phyloP scores from a whole-genome alignment of 2,113 vertebrate species.

The Strix uralensis region DNA sequence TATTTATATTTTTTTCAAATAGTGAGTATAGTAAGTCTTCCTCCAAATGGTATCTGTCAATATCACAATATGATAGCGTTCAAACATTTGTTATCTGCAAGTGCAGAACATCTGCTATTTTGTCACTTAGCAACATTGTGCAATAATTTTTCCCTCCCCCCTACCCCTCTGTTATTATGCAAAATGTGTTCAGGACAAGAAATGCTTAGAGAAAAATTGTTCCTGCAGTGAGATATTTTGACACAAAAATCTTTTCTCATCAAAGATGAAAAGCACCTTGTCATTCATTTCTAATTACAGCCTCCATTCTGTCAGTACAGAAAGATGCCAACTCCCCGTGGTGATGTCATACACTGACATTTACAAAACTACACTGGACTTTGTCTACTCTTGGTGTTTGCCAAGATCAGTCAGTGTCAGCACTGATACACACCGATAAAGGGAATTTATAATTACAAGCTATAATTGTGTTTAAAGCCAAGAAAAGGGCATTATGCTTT shows the following conservation, averaged over 20 bases:
- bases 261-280: constrained; percentile 69
- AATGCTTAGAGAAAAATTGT: constrained; percentile 61
- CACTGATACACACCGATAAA: background rate
- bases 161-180: constrained; percentile 46
- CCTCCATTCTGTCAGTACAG: constrained; percentile 22
- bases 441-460: background rate
- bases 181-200: constrained; percentile 61
- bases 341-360: constrained; percentile 48
- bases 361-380: constrained; percentile 16
- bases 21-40: background rate
- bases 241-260: constrained; percentile 64
- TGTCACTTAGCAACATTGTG: constrained; percentile 64
- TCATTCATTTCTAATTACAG: constrained; percentile 71
- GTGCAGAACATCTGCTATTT: constrained; percentile 42
- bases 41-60: background rate
- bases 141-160: constrained; percentile 2
- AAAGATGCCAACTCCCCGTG: constrained; percentile 12
- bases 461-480: constrained; percentile 10
- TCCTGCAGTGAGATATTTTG: constrained; percentile 70
- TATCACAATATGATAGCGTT: constrained; percentile 52
- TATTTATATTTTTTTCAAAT: background rate
- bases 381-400: background rate
- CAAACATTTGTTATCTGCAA: constrained; percentile 42
- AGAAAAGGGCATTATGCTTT: background rate
- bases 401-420: constrained; percentile 5